Base-by-base conservation (phyloP, 2,113 vertebrate genomes). In the Meriones unguiculatus region DNA sequence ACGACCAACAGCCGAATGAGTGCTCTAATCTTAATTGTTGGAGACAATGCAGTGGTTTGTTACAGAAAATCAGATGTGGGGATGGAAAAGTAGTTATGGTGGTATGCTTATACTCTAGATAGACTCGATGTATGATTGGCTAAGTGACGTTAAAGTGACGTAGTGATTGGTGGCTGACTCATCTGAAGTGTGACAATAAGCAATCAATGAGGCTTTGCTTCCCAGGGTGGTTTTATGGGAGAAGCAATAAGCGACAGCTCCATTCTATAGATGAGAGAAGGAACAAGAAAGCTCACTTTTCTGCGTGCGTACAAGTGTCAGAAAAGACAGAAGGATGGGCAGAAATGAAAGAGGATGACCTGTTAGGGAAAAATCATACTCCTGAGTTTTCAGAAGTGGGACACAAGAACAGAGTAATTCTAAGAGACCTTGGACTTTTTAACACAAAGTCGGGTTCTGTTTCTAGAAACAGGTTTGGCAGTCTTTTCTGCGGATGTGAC, bases 41-140 rank as follows among this genome's bases (percentile, higher is more conserved):
- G 92, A 94, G 93, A 90, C 73, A 81, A 87, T 88, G 50, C 76
- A 90, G 57, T 84, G 93, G 94, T 95, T 87, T 52, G 72, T 59
- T 90, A 57, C 69, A 93, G 87, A 87, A 95, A 91, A 94, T 93
- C 35, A 75, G 70, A 91, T 76, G 52, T 64, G 84, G 50, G 65
- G 85, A 76, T 76, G 86, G 89, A 85, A 88, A n/a, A 38, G 70
- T 90, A 35, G 25, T 73, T 85, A 64, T 35, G 25, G 59, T 59
- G 67, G 38, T 62, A 67, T 25, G 52, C 22, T 65, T 75, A 38
- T 77, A 32, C 50, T 73, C 52, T 28, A 73, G 25, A 86, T 15
- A 90, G 80, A 95, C 93, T 93, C 20, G 30, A 87, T 78, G 91
- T 87, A 73, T 28, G 76, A n/a, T 65, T 96, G 75, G 88, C 38